Conservation (phyloP, 2,888 invertebrate genomes). For the Nezara viridula region DNA sequence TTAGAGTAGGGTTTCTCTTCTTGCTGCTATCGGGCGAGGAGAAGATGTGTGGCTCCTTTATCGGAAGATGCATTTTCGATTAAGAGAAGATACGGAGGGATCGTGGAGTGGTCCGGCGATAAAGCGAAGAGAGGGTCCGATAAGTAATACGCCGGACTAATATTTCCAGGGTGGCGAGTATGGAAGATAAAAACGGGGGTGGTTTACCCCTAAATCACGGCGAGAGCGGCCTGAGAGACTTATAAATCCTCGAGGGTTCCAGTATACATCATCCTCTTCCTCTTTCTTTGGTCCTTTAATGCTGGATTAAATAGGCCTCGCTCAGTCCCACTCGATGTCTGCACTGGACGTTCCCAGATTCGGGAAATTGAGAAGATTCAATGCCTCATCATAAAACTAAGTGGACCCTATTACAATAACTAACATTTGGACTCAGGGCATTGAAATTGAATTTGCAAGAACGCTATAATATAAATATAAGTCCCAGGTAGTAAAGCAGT, state of each 20-base stretch:
- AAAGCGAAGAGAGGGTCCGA: slow-evolving; percentile 27
- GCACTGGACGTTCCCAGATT: not conserved
- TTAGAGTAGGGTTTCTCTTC: not conserved
- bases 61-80: slow-evolving; percentile 24
- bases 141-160: slow-evolving; percentile 44
- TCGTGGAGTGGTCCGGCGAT: slow-evolving; percentile 5
- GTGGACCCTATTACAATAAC: not conserved
- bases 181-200: slow-evolving; percentile 44
- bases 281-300: slow-evolving; percentile 40
- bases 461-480: too few relatives aligned
- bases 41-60: slow-evolving; percentile 17
- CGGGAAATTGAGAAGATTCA: not conserved
- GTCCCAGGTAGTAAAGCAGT: too few relatives aligned
- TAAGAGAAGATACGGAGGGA: slow-evolving; percentile 39
- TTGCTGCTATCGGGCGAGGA: not conserved
- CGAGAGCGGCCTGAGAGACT: slow-evolving; percentile 24
- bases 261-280: slow-evolving; percentile 42
- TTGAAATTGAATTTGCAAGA: too few relatives aligned
- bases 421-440: not conserved
- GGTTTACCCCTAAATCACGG: slow-evolving; percentile 45
- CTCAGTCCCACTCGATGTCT: slow-evolving; percentile 2
- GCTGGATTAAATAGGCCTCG: slow-evolving; percentile 46
- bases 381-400: not conserved
- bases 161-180: slow-evolving; percentile 48
- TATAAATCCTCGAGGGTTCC: slow-evolving; percentile 42